phyloP scores from a whole-genome alignment of 1,140 invertebrate genomes.

The Drosophila ficusphila region DNA sequence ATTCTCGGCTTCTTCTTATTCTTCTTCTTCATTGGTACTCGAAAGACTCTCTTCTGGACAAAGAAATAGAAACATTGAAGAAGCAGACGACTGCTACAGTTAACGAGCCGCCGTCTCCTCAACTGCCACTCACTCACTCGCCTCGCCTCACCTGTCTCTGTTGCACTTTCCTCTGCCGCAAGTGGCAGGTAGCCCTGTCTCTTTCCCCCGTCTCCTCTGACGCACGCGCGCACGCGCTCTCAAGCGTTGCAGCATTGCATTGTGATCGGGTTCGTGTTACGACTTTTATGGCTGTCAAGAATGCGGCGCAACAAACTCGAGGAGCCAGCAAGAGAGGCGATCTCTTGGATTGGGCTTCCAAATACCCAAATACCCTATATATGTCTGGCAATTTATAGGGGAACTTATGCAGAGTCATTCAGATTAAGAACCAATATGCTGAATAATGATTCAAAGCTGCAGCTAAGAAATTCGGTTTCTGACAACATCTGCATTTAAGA shows the following conservation, averaged over 20 bases:
- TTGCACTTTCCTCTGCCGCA: slow-evolving; percentile 7
- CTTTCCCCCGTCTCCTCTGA: not conserved
- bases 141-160: slow-evolving; percentile 20
- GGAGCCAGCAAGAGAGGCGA: slow-evolving; percentile 1
- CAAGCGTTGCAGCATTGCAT: slow-evolving; percentile 56
- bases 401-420: too few species aligned
- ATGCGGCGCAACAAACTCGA: slow-evolving; percentile 47
- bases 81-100: slow-evolving; percentile 15
- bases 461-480: too few species aligned
- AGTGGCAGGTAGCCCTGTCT: not conserved
- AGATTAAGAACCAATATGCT: too few species aligned
- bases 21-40: too few species aligned
- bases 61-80: slow-evolving; percentile 28
- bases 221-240: slow-evolving; percentile 59
- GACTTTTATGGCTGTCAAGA: slow-evolving; percentile 64
- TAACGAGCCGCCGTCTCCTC: slow-evolving; percentile 1
- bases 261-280: slow-evolving; percentile 41
- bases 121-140: not conserved
- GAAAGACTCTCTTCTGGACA: slow-evolving; percentile 20
- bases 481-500: too few species aligned
- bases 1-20: not conserved
- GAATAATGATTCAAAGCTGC: too few species aligned
- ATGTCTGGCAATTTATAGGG: too few species aligned
- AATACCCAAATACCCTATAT: not conserved
- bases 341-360: not conserved